Evolutionary conservation across 2,113 vertebrate genomes (phyloP).

Genomic region (Euleptes europaea): DNA sequence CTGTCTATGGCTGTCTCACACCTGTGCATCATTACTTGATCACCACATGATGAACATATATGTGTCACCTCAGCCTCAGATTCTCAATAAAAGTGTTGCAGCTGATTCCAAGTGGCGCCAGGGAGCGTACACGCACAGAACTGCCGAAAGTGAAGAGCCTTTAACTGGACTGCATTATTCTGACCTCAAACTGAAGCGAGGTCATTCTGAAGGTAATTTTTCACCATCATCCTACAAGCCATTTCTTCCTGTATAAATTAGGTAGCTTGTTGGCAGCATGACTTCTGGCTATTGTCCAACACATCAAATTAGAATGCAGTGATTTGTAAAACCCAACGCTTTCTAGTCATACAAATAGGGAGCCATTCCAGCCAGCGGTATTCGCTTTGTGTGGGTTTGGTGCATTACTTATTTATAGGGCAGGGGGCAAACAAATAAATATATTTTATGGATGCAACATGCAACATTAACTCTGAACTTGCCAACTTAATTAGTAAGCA

Average conservation of each 20-base stretch:
- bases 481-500: conserved; percentile 23
- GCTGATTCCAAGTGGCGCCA: neutral
- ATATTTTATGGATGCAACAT: conserved; percentile 23
- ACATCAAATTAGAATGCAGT: conserved; percentile 29
- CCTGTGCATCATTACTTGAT: neutral
- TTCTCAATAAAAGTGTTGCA: neutral
- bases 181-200: conserved; percentile 4
- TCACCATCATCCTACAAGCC: conserved; percentile 26
- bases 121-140: neutral
- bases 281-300: conserved; percentile 33
- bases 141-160: neutral
- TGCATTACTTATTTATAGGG: conserved; percentile 17
- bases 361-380: neutral
- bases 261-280: conserved; percentile 23
- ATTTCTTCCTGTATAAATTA: conserved; percentile 38
- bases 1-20: neutral
- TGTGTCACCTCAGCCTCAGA: neutral
- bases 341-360: neutral
- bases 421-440: conserved; percentile 22
- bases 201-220: conserved; percentile 11
- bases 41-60: neutral
- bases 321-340: conserved; percentile 22
- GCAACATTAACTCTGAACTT: conserved; percentile 22
- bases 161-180: neutral
- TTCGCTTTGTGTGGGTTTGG: neutral